Conservation (phyloP, 2,797 vertebrate genomes). For the Anguilla pacifica region DNA sequence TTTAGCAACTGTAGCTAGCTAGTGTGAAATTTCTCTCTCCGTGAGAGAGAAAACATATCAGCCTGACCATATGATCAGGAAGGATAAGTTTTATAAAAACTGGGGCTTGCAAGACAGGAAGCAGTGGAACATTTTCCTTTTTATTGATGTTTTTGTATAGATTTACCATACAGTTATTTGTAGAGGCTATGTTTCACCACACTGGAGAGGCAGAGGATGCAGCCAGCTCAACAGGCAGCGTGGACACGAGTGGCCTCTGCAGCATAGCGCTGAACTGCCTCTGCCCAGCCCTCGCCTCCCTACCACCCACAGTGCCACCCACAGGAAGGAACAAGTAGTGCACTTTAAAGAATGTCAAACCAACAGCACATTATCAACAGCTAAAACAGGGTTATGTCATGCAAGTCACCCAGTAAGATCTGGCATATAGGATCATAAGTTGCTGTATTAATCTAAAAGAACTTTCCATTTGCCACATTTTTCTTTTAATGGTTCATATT, state of each 20-base stretch:
- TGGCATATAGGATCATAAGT: neutral
- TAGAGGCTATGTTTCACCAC: constrained; percentile 34
- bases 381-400: constrained; percentile 17
- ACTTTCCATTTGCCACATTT: neutral
- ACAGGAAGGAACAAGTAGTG: constrained; percentile 16
- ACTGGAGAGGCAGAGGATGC: constrained; percentile 16
- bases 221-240: constrained; percentile 17
- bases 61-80: neutral
- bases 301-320: constrained; percentile 13
- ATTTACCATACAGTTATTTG: constrained; percentile 32
- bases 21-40: neutral
- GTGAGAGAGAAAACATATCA: neutral
- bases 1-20: neutral
- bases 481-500: neutral
- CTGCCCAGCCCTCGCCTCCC: neutral
- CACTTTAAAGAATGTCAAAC: constrained; percentile 3
- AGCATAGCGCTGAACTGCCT: constrained; percentile 4
- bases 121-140: constrained; percentile 36
- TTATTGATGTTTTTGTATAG: constrained; percentile 45
- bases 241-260: neutral
- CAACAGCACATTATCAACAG: constrained; percentile 14
- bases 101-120: neutral
- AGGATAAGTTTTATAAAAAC: neutral
- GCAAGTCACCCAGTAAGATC: constrained; percentile 8
- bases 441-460: neutral